Base-by-base conservation (phyloP, 1,140 invertebrate genomes). In the Hetaerina americana region DNA sequence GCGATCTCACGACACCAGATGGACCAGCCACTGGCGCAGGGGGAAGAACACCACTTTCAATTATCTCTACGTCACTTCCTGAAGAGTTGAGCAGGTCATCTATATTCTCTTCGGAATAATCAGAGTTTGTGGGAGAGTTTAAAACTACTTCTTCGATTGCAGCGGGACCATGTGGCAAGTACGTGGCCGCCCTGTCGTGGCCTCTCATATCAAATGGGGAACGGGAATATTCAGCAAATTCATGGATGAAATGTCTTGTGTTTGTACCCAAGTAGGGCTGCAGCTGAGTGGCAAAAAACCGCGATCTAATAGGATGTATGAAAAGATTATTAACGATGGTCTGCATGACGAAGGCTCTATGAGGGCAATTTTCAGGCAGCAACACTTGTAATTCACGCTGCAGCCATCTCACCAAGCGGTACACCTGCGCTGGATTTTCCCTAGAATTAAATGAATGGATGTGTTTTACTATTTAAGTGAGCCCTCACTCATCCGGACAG, bases 211-310 rank as follows among this genome's bases (percentile, higher is more conserved):
- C 92, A 79, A 89, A 93, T 0, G 92, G 91, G 8, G 91, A 92
- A 27, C 87, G 86, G 49, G 94, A 93, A 84, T 93, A 98, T 78
- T 87, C 88, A 74, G 90, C 89, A 72, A 97, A 86, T 79, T 98
- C 95, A 77, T 96, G 93, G 40, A 94, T 84, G 81, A 98, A 97
- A 79, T 95, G 93, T 72, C 87, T 85, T 0, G 89, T 89, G 72
- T 86, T 83, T 18, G 81, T 79, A 18, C 85, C 84, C 29, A 90
- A 82, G 77, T 86, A 87, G 2, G 84, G 79, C 0, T 81, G 78
- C 22, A 92, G 76, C 0, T 84, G 77, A 28, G 85, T 84, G 25
- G 85, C 85, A 80, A 97, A 95, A 76, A 87, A 85, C 5, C 81
- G 76, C 68, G 91, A 92, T 70, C 86, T 84, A 72, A 97, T 94